These are phyloP conservation scores for Aphrocallistes beatrix DNA, from an alignment of 37 sponge, comb jelly and placozoan species.

Conservation along the genomic window DNA sequence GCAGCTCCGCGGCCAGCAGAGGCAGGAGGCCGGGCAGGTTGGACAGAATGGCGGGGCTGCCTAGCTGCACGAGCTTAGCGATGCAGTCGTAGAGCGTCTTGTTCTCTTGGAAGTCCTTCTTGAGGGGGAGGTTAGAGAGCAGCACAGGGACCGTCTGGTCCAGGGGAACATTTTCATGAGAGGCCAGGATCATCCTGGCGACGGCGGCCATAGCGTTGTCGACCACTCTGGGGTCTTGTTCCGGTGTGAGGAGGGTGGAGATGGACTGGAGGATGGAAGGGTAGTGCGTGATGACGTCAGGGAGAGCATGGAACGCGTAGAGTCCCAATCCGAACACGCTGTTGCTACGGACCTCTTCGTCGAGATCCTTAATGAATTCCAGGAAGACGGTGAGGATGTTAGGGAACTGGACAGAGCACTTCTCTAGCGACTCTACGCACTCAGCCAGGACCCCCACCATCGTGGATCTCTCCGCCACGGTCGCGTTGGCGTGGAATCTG, in stretches of 20 bases:
- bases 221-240: conserved; percentile 26
- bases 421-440: not conserved
- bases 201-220: conserved; percentile 76
- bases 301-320: conserved; percentile 36
- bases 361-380: conserved; percentile 22
- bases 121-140: conserved; percentile 61
- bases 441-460: conserved; percentile 2
- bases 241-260: conserved; percentile 33
- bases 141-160: conserved; percentile 68
- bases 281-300: conserved; percentile 40
- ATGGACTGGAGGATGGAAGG: conserved; percentile 44
- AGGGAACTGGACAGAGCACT: not conserved
- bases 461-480: not conserved
- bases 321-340: conserved; percentile 73
- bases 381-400: conserved; percentile 32
- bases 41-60: conserved; percentile 28
- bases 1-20: conserved; percentile 45
- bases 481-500: not conserved
- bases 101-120: conserved; percentile 79
- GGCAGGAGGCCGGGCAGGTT: conserved; percentile 30
- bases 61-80: conserved; percentile 28
- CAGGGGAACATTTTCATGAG: conserved; percentile 48
- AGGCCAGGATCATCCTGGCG: conserved; percentile 63
- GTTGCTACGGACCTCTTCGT: conserved; percentile 75
- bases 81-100: conserved; percentile 64